Evolutionary conservation across 1,140 invertebrate genomes (phyloP).

Genomic region (Anoplophora glabripennis): DNA sequence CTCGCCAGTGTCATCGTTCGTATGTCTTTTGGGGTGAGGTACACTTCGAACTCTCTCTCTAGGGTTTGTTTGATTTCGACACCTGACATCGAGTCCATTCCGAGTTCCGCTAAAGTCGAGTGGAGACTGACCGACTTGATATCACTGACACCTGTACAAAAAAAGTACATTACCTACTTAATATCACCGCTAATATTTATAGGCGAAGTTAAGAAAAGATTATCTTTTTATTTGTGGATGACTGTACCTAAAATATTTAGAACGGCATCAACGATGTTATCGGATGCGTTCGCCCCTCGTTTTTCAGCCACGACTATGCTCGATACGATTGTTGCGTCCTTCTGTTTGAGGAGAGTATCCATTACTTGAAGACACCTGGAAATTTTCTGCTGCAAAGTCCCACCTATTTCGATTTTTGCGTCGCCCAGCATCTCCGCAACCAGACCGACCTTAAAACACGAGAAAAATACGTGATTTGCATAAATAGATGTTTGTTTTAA

Average conservation of each 20-base stretch:
- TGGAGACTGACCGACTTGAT: constrained; percentile 61
- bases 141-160: constrained; percentile 48
- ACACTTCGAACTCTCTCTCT: constrained; percentile 63
- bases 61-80: constrained; percentile 75
- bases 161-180: not conserved
- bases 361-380: constrained; percentile 69
- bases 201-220: not conserved
- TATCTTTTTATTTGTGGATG: constrained; percentile 7
- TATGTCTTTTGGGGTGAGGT: constrained; percentile 61
- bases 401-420: constrained; percentile 71
- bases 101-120: constrained; percentile 75
- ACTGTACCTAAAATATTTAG: constrained; percentile 59
- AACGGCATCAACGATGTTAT: constrained; percentile 63
- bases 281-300: constrained; percentile 54
- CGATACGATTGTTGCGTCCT: constrained; percentile 64
- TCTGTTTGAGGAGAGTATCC: constrained; percentile 67
- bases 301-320: constrained; percentile 79
- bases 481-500: not conserved
- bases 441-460: constrained; percentile 56
- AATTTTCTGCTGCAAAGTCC: constrained; percentile 82
- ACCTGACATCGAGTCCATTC: constrained; percentile 87
- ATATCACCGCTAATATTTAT: not conserved
- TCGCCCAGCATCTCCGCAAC: constrained; percentile 82
- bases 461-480: too few relatives aligned
- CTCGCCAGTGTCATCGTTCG: constrained; percentile 50